phyloP scores from a whole-genome alignment of 1,140 invertebrate species.

The Chelonus insularis region DNA sequence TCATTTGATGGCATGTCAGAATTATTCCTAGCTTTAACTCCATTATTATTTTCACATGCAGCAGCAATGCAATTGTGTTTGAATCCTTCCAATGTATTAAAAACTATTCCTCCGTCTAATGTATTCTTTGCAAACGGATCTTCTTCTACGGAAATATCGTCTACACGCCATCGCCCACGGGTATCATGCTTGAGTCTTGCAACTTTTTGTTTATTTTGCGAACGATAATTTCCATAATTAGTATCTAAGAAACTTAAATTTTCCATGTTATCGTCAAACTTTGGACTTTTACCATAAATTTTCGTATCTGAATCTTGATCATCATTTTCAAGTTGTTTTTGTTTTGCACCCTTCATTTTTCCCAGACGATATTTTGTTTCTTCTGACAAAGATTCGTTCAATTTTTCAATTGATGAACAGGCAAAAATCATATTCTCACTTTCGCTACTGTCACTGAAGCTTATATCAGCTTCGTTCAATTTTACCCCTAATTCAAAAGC shows the following conservation, averaged over 20 bases:
- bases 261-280: constrained; percentile 53
- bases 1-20: too few species aligned
- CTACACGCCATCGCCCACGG: constrained; percentile 16
- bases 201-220: constrained; percentile 4
- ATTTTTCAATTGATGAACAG: constrained; percentile 44
- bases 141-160: constrained; percentile 40
- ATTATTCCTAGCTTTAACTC: constrained; percentile 32
- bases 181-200: background rate
- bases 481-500: constrained; percentile 36
- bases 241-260: constrained; percentile 32
- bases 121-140: constrained; percentile 23
- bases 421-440: constrained; percentile 46
- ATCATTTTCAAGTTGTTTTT: constrained; percentile 52
- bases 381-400: constrained; percentile 39
- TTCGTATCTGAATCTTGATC: constrained; percentile 50
- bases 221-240: constrained; percentile 15
- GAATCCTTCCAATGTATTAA: constrained; percentile 57
- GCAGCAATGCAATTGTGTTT: constrained; percentile 39
- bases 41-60: constrained; percentile 18
- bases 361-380: constrained; percentile 37
- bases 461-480: constrained; percentile 35
- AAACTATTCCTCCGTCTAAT: constrained; percentile 47
- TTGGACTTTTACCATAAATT: constrained; percentile 57
- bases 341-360: constrained; percentile 46
- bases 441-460: constrained; percentile 49